Base-by-base conservation (phyloP, 2,888 invertebrate species). In the Oligia strigilis region DNA sequence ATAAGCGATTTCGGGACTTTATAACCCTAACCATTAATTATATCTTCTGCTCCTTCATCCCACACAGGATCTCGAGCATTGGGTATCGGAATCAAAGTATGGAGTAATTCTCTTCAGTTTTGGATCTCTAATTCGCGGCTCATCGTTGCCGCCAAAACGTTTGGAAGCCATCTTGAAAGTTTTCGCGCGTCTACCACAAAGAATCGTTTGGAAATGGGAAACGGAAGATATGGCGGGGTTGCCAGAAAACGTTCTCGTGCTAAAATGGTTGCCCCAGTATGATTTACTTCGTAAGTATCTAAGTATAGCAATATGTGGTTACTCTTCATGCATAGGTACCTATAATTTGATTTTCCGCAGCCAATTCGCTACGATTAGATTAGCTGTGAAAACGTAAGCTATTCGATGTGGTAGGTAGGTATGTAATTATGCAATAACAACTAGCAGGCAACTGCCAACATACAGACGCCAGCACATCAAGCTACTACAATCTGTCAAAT, bases 201-300 rank as follows among this genome's bases (percentile, higher is more conserved):
- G 97, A 72, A 97, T 98, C 2, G 93, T 98, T 62, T 98, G 98
- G 98, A 98, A 98, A 95, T 98, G 98, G 98, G 98, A 98, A 92
- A 97, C 97, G 4, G 94, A 97, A 9, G 92, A 97, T 88, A 94
- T 96, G 0, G 95, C 95, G 36, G 85, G 88, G 73, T 94, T 98
- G 84, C 97, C 98, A 0, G 92, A 95, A 58, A 98, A 98, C 90
- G 97, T 98, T 1, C 95, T 97, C 90, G 91, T 97, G 23, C 95
- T 95, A 86, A 97, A 97, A 83, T 98, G 98, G 98, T 92, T 98
- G 91, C 98, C 98, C 0, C 98, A 98, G 88, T 97, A 97, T 88
- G 98, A 98, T 91, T 95, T 98, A 86, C 93, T 98, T 64, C 97
- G 98, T 98, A 92, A 97, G 97, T 93, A 79, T 78, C 4, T 23